Evolutionary conservation across 1,140 invertebrate genomes (phyloP).

Genomic region (Papilio dardanus): DNA sequence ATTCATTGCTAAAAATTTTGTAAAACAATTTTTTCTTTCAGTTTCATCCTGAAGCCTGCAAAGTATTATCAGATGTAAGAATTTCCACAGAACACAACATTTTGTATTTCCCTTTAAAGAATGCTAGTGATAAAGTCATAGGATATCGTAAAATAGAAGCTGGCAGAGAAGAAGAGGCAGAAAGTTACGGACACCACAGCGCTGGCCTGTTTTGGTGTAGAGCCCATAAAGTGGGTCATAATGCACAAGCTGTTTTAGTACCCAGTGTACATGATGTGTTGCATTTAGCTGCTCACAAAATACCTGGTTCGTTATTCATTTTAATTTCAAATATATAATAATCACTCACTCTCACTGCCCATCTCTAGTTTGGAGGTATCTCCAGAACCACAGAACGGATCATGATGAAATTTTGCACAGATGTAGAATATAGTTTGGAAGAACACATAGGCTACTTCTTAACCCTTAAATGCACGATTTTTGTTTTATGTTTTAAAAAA

Average conservation of each 20-base stretch:
- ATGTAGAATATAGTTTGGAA: too few species aligned
- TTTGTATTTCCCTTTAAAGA: constrained; percentile 86
- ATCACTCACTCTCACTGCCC: not conserved
- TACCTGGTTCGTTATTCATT: constrained; percentile 69
- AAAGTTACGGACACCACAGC: constrained; percentile 75
- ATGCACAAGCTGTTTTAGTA: constrained; percentile 85
- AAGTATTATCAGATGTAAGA: constrained; percentile 70
- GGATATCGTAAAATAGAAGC: constrained; percentile 84
- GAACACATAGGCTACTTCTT: too few species aligned
- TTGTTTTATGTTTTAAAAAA: too few species aligned
- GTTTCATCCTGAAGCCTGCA: constrained; percentile 72
- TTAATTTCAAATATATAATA: constrained; percentile 21
- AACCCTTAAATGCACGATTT: too few species aligned
- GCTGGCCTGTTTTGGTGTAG: constrained; percentile 75
- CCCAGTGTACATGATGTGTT: constrained; percentile 86
- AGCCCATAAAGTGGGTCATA: constrained; percentile 66
- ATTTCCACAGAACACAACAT: constrained; percentile 68
- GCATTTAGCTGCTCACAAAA: constrained; percentile 82
- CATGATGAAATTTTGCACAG: too few species aligned
- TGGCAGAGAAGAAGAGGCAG: constrained; percentile 64
- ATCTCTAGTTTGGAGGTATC: too few species aligned
- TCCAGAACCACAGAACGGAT: too few species aligned
- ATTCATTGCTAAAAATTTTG: not conserved
- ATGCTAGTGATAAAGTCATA: constrained; percentile 82
- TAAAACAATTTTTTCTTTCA: constrained; percentile 48